Conservation (phyloP, 2,797 vertebrate species). For the Myiotriccus ornatus region DNA sequence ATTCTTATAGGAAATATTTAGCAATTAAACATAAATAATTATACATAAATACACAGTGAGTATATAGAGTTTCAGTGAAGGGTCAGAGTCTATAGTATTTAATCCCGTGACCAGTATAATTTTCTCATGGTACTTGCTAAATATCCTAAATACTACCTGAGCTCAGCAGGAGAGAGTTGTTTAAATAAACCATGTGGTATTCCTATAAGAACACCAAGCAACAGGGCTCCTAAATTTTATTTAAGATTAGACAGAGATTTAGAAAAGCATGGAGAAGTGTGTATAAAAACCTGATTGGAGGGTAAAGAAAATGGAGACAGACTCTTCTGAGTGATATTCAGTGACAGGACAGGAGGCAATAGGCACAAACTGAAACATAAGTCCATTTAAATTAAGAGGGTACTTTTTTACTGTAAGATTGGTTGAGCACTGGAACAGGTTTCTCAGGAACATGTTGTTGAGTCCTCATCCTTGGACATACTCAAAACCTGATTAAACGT, state of each 20-base stretch:
- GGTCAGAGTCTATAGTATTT: not conserved
- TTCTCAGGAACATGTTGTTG: not conserved
- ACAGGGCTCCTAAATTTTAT: not conserved
- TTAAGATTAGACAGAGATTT: not conserved
- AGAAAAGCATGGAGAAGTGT: not conserved
- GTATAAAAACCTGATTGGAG: not conserved
- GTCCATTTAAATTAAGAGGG: not conserved
- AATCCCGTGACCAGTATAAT: not conserved
- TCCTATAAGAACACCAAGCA: not conserved
- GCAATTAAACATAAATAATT: not conserved
- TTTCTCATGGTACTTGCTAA: not conserved
- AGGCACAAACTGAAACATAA: not conserved
- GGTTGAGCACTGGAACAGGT: not conserved
- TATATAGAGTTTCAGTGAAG: not conserved
- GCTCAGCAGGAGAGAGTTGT: not conserved
- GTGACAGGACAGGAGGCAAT: not conserved
- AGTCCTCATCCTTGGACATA: not conserved
- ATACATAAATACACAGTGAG: not conserved
- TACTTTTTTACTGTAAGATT: not conserved
- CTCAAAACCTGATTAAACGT: fast-evolving
- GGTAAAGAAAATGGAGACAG: not conserved
- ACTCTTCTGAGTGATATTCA: not conserved
- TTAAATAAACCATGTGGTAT: not conserved
- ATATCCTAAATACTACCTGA: not conserved
- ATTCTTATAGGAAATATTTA: not conserved